phyloP scores from a whole-genome alignment of 2,113 vertebrate species.

The Coryphaenoides rupestris region DNA sequence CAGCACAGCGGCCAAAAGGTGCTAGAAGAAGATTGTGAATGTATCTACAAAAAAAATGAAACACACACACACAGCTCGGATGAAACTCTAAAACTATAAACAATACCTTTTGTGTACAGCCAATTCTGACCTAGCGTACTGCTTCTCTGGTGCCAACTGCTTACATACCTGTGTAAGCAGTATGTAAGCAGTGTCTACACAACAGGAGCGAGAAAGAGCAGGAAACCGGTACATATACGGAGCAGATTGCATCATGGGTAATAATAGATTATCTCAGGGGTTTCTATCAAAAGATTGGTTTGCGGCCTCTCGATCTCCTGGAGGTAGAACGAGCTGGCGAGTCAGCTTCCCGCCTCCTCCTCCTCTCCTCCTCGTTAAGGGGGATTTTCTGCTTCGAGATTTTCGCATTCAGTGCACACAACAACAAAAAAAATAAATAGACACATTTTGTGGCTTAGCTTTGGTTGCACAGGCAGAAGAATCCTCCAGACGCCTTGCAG shows the following conservation, averaged over 20 bases:
- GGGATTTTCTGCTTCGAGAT: neutral
- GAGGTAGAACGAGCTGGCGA: constrained; percentile 14
- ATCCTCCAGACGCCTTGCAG: too few relatives aligned
- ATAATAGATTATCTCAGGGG: constrained; percentile 76
- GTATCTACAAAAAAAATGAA: too few relatives aligned
- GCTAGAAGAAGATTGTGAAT: too few relatives aligned
- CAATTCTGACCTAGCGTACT: neutral
- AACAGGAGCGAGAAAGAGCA: constrained; percentile 27
- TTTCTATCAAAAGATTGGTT: constrained; percentile 69
- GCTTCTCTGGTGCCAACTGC: neutral
- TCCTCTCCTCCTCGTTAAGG: neutral
- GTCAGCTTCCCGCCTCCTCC: neutral
- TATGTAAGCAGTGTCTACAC: neutral
- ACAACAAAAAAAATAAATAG: too few relatives aligned
- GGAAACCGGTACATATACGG: constrained; percentile 63
- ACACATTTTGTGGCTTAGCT: too few relatives aligned
- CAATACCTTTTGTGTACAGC: too few relatives aligned
- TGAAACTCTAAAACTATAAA: too few relatives aligned
- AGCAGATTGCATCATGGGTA: constrained; percentile 71
- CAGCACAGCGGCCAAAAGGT: too few relatives aligned
- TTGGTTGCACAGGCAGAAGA: too few relatives aligned
- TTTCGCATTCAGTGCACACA: too few relatives aligned
- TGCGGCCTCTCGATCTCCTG: constrained; percentile 50
- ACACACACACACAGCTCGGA: too few relatives aligned
- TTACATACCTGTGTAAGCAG: too few relatives aligned